These are phyloP conservation scores for Melierax canorus DNA, from an alignment of 2,113 vertebrate genomes.

Conservation along the genomic window DNA sequence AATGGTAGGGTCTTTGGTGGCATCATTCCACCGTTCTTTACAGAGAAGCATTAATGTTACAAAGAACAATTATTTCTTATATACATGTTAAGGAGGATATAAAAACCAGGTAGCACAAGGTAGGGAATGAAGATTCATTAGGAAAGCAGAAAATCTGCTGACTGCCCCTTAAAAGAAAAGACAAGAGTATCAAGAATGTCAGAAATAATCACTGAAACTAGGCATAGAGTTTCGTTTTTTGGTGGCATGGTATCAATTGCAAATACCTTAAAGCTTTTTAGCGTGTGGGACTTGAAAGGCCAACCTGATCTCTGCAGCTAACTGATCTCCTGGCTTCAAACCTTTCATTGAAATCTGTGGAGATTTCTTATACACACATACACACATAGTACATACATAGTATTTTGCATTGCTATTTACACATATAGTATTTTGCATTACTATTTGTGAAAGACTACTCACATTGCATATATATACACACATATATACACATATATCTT, in stretches of 20 bases:
- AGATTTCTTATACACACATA: background rate
- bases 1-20: background rate
- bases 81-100: background rate
- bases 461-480: background rate
- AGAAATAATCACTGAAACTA: background rate
- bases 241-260: background rate
- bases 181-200: background rate
- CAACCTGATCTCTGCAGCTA: background rate
- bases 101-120: background rate
- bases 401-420: background rate
- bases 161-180: background rate
- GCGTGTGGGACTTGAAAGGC: background rate
- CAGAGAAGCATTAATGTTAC: background rate
- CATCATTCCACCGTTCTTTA: background rate
- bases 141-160: background rate
- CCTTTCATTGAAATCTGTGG: background rate
- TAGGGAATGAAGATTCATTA: background rate
- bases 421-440: background rate
- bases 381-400: background rate
- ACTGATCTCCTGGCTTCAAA: background rate
- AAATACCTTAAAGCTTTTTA: background rate
- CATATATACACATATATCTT: background rate
- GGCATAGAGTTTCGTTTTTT: background rate
- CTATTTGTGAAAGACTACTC: background rate
- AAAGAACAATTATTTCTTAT: background rate